These are phyloP conservation scores for Neosalanx taihuensis DNA, from an alignment of 2,797 vertebrate genomes.

Conservation along the genomic window DNA sequence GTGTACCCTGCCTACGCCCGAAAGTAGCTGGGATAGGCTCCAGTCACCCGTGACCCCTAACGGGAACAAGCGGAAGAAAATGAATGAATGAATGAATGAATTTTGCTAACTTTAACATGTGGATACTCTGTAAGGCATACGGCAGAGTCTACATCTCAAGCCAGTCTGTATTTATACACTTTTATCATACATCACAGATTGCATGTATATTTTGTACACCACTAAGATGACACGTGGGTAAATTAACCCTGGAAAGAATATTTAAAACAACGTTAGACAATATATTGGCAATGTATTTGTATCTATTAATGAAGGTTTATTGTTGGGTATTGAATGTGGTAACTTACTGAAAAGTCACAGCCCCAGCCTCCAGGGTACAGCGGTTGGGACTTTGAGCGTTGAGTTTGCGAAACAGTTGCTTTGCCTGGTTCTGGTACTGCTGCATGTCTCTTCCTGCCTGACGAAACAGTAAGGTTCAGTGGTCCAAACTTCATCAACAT, in stretches of 20 bases:
- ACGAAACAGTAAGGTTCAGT: not conserved
- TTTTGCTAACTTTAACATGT: too few relatives aligned
- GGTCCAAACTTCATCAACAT: not conserved
- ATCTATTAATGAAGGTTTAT: not conserved
- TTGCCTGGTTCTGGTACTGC: constrained; percentile 90
- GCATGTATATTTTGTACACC: too few relatives aligned
- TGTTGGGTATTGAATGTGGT: not conserved
- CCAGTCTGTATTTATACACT: too few relatives aligned
- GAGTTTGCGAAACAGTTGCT: constrained; percentile 89
- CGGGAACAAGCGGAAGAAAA: too few relatives aligned
- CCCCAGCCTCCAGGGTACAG: constrained; percentile 86
- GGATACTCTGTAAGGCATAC: not conserved
- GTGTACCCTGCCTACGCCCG: too few relatives aligned
- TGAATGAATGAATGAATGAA: too few relatives aligned
- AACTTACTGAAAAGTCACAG: constrained; percentile 90
- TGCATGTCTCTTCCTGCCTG: constrained; percentile 89
- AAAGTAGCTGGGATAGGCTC: too few relatives aligned
- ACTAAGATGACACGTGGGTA: not conserved
- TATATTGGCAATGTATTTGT: not conserved
- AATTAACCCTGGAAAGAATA: not conserved
- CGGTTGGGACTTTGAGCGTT: constrained; percentile 86
- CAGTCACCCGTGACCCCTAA: too few relatives aligned
- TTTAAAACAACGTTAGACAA: not conserved
- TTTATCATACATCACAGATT: too few relatives aligned
- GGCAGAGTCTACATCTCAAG: not conserved